Evolutionary conservation across 2,888 invertebrate species (phyloP).

Genomic region (Nycteola revayana): DNA sequence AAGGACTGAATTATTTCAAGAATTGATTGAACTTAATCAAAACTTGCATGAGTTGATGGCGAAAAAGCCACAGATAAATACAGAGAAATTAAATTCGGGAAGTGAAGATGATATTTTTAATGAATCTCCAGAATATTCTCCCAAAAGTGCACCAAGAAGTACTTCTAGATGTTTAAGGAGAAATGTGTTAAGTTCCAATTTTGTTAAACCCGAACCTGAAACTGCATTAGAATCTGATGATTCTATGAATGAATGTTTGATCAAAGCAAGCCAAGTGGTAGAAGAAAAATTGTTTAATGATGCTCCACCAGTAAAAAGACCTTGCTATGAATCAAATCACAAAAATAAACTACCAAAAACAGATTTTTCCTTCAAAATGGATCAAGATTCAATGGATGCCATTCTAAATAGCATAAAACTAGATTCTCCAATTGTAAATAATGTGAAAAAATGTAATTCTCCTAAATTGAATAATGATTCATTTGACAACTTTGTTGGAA

Average conservation of each 20-base stretch:
- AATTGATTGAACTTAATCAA: slow-evolving; percentile 68
- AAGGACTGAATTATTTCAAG: slow-evolving; percentile 65
- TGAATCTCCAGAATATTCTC: slow-evolving; percentile 59
- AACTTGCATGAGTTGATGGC: slow-evolving; percentile 63
- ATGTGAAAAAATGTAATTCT: slow-evolving; percentile 51
- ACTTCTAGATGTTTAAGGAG: slow-evolving; percentile 61
- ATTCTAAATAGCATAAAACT: slow-evolving; percentile 63
- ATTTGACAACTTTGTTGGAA: slow-evolving; percentile 69
- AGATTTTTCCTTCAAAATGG: slow-evolving; percentile 48
- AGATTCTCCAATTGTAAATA: slow-evolving; percentile 54
- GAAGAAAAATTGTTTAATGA: slow-evolving; percentile 63
- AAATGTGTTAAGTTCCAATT: slow-evolving; percentile 71
- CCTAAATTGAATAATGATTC: slow-evolving; percentile 67
- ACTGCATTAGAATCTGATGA: slow-evolving; percentile 73
- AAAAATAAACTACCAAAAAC: slow-evolving; percentile 30
- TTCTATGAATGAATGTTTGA: slow-evolving; percentile 75
- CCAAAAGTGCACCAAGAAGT: slow-evolving; percentile 53
- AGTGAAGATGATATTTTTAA: slow-evolving; percentile 70
- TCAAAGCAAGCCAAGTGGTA: slow-evolving; percentile 72
- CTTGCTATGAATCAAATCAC: slow-evolving; percentile 33
- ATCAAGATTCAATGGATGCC: slow-evolving; percentile 68
- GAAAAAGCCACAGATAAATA: slow-evolving; percentile 41
- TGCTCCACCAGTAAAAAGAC: slow-evolving; percentile 42
- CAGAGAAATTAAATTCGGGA: slow-evolving; percentile 48
- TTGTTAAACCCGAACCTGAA: slow-evolving; percentile 60